Percentiles rank a stretch among this genome's conserved stretches.
Evolutionary conservation across 2,888 invertebrate genomes (phyloP).

Genomic region (Drosophila gaucha): DNA sequence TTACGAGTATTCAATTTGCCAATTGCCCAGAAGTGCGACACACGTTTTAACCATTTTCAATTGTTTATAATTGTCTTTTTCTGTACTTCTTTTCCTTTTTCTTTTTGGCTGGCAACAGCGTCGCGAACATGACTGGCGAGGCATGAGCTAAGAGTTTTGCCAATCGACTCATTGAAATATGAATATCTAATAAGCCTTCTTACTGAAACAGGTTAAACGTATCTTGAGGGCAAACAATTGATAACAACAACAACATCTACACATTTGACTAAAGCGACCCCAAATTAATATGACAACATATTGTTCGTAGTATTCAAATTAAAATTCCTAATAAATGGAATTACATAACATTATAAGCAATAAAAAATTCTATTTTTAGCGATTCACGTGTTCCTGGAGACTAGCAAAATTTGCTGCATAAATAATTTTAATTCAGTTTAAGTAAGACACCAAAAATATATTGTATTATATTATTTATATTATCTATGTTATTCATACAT

Average conservation of each 20-base stretch:
- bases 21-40: slow-evolving; percentile 55
- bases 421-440: neutral
- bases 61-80: slow-evolving; percentile 38
- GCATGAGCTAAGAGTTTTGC: slow-evolving; percentile 22
- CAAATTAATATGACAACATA: slow-evolving; percentile 8
- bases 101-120: slow-evolving; percentile 33
- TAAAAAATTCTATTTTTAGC: too few relatives aligned
- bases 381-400: too few relatives aligned
- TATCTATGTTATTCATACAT: too few relatives aligned
- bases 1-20: slow-evolving; percentile 73
- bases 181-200: slow-evolving; percentile 37
- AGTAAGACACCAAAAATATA: neutral
- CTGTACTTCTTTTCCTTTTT: neutral
- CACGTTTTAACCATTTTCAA: slow-evolving; percentile 50
- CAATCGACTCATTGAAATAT: slow-evolving; percentile 34
- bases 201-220: slow-evolving; percentile 45
- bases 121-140: slow-evolving; percentile 29
- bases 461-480: too few relatives aligned
- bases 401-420: neutral
- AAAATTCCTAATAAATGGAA: slow-evolving; percentile 3
- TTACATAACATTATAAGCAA: neutral
- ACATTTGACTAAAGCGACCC: neutral
- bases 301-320: neutral
- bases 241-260: slow-evolving; percentile 7
- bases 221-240: slow-evolving; percentile 26